Conservation (phyloP, 2,113 vertebrate genomes). For the Felis chaus region DNA sequence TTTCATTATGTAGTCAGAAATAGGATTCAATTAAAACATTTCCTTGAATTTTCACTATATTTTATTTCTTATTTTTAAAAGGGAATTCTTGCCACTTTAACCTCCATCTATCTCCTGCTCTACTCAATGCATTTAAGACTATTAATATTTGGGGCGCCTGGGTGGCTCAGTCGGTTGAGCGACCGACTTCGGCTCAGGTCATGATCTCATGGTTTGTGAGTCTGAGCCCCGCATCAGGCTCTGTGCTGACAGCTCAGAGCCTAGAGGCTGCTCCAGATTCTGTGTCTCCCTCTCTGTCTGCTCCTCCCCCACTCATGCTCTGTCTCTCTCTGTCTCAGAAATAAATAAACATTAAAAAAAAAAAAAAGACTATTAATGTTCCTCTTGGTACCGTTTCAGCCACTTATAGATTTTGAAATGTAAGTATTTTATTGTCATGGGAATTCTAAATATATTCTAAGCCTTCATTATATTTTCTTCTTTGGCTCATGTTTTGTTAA, state of each 20-base stretch:
- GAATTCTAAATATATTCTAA: constrained; percentile 9
- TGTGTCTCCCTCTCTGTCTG: too few species aligned
- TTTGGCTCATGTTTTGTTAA: background rate
- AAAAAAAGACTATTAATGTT: background rate
- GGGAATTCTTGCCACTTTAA: background rate
- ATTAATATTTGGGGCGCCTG: background rate
- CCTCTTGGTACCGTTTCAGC: background rate
- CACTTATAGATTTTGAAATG: background rate
- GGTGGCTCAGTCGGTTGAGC: too few species aligned
- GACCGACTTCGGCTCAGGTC: too few species aligned
- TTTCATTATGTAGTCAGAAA: background rate
- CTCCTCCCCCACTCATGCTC: too few species aligned
- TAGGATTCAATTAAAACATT: background rate
- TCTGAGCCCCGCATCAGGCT: too few species aligned
- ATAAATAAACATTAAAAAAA: too few species aligned
- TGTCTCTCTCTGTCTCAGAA: too few species aligned
- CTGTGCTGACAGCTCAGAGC: too few species aligned
- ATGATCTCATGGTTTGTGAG: too few species aligned
- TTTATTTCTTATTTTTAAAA: background rate
- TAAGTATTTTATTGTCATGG: background rate
- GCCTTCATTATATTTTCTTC: background rate
- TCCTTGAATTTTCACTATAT: background rate
- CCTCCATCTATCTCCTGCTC: background rate
- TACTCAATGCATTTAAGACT: background rate
- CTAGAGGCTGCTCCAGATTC: too few species aligned